phyloP scores from a whole-genome alignment of 2,888 invertebrate species.

The Linyphia triangularis region DNA sequence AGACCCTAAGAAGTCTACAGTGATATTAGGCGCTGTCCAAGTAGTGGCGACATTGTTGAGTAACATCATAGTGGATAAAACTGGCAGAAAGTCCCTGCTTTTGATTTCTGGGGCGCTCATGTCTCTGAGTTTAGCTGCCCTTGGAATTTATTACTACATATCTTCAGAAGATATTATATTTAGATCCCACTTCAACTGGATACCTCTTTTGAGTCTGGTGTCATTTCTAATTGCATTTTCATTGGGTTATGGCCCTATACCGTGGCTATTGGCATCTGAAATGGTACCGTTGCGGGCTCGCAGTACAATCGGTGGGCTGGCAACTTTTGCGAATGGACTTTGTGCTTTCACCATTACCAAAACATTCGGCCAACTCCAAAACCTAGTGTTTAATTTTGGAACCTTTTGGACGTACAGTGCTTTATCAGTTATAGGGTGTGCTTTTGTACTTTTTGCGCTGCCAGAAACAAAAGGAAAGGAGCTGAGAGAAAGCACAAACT shows the following conservation, averaged over 20 bases:
- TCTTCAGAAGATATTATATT: conserved; percentile 78
- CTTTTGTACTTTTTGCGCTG: conserved; percentile 87
- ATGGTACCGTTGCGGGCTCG: conserved; percentile 91
- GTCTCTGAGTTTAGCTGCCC: conserved; percentile 85
- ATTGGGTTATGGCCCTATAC: conserved; percentile 90
- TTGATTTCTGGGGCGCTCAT: conserved; percentile 87
- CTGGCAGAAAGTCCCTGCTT: conserved; percentile 92
- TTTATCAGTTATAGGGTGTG: conserved; percentile 88
- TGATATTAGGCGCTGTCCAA: conserved; percentile 93
- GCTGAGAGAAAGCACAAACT: conserved; percentile 90
- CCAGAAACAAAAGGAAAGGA: conserved; percentile 96
- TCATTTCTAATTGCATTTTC: conserved; percentile 92
- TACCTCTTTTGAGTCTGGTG: conserved; percentile 90
- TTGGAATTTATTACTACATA: conserved; percentile 87
- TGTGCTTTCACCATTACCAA: conserved; percentile 94
- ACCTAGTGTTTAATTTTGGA: conserved; percentile 33
- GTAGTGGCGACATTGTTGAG: conserved; percentile 93
- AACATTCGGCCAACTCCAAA: conserved; percentile 83
- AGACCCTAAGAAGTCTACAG: conserved; percentile 88
- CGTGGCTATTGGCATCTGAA: conserved; percentile 94
- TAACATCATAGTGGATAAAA: conserved; percentile 91
- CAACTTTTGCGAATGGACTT: conserved; percentile 93
- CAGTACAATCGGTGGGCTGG: conserved; percentile 92
- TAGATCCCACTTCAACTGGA: conserved; percentile 81
- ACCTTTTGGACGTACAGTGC: conserved; percentile 90